Base-by-base conservation (phyloP, 2,888 invertebrate species). In the Ypsolopha sequella region DNA sequence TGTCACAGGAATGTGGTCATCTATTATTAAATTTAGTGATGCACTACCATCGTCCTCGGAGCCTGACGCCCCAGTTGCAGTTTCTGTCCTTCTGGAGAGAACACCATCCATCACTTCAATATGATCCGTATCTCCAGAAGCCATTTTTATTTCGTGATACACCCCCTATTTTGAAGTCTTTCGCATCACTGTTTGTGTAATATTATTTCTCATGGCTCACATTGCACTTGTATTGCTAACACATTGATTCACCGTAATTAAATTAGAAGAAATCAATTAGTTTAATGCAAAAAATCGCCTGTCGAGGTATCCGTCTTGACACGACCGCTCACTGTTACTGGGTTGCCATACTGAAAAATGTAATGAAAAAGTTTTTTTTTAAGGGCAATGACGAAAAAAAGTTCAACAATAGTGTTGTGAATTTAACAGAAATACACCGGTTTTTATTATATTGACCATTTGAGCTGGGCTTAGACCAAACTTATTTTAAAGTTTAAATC, bases 61-160 rank as follows among this genome's bases (percentile, higher is more conserved):
- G 60, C 88, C 89, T 57, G 90, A 88, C 60, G 90, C 88, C 62
- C 85, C 87, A 59, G 88, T 80, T 73, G 87, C 68, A 55, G 82
- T 88, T 68, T 89, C 89, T 67, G 90, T 88, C 68, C 90, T 91
- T 76, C 85, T 88, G 56, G 84, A 78, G 64, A 88, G 85, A 70
- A 90, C 89, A 75, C 89, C 89, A 81, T 93, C 93, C 82, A 92
- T 82, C 59, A 84, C 89, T 89, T 94, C 93, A 73, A 94, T 93
- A 76, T 91, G 91, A 88, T 93, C 93, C 75, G 91, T 91, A 86
- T 93, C 93, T 76, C 93, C 93, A 82, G 94, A 93, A 90, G 94
- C 94, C 94, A 94, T 94, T 80, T 86, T 76, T 70, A 74, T 80
- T 76, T 68, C 68, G 62, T 72, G 66, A 72, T 76, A 80, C 81